Conservation (phyloP, 2,888 invertebrate species). For the Lasioglossum zephyrum region DNA sequence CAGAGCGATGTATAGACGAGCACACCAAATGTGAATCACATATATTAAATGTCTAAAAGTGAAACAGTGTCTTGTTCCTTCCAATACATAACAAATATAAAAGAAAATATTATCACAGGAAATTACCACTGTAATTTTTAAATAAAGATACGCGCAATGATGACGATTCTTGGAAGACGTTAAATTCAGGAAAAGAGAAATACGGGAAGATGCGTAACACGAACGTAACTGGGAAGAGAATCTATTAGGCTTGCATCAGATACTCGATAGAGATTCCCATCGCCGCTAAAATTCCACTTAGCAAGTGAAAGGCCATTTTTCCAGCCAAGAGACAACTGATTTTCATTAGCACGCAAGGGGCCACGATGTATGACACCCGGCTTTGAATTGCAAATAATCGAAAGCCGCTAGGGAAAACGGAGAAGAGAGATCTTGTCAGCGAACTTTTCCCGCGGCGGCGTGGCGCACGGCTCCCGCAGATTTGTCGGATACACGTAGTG, state of each 20-base stretch:
- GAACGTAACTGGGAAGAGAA: background rate
- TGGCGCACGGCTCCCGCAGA: constrained; percentile 27
- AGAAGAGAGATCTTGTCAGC: constrained; percentile 36
- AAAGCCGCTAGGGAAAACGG: constrained; percentile 32
- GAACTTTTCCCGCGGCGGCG: constrained; percentile 12
- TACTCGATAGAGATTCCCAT: background rate
- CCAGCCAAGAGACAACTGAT: constrained; percentile 21
- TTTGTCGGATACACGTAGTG: constrained; percentile 15
- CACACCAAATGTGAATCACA: too few relatives aligned
- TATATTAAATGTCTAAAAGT: too few relatives aligned
- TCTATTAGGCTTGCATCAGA: constrained; percentile 1
- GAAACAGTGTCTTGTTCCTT: too few relatives aligned
- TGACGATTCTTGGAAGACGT: background rate
- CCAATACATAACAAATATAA: too few relatives aligned
- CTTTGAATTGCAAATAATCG: constrained; percentile 53
- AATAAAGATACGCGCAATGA: background rate
- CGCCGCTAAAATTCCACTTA: constrained; percentile 2
- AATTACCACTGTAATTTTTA: too few relatives aligned
- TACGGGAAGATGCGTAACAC: background rate
- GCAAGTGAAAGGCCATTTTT: constrained; percentile 48
- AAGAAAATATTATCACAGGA: background rate
- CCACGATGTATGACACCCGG: constrained; percentile 23
- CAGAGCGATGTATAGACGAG: too few relatives aligned
- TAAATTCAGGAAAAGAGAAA: background rate
- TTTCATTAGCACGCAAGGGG: constrained; percentile 44